phyloP scores from a whole-genome alignment of 2,888 invertebrate genomes.

The Drymonia ruficornis region DNA sequence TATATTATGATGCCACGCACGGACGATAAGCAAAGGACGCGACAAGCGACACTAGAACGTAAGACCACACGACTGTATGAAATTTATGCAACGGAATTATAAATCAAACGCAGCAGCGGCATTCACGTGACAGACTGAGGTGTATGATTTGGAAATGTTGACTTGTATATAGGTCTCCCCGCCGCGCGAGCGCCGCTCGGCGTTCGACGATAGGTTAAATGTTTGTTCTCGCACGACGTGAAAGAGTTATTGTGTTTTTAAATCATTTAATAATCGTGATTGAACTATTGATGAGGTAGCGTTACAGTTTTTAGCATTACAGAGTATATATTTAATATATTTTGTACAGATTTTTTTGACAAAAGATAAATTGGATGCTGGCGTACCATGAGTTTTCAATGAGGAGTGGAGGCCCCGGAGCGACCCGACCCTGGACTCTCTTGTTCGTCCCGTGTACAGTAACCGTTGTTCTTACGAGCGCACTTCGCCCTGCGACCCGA shows the following conservation, averaged over 20 bases:
- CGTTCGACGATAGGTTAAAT: slow-evolving; percentile 68
- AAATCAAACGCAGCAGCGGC: slow-evolving; percentile 70
- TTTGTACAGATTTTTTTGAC: slow-evolving; percentile 86
- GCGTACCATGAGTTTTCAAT: slow-evolving; percentile 84
- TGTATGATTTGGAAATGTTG: slow-evolving; percentile 76
- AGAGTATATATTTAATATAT: slow-evolving; percentile 86
- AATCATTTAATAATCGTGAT: slow-evolving; percentile 84
- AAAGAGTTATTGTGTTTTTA: slow-evolving; percentile 83
- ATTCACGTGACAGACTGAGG: slow-evolving; percentile 61
- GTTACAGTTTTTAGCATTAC: slow-evolving; percentile 85
- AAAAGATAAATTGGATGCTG: slow-evolving; percentile 85
- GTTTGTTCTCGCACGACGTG: slow-evolving; percentile 81
- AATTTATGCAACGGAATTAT: slow-evolving; percentile 76
- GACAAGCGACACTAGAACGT: slow-evolving; percentile 70
- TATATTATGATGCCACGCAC: slow-evolving; percentile 82
- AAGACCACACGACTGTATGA: slow-evolving; percentile 73
- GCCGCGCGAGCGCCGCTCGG: slow-evolving; percentile 39
- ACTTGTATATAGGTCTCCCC: slow-evolving; percentile 78
- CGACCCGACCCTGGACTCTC: slow-evolving; percentile 68
- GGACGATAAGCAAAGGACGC: slow-evolving; percentile 84
- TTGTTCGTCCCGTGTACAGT: slow-evolving; percentile 61
- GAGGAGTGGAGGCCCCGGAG: slow-evolving; percentile 76
- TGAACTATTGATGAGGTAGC: slow-evolving; percentile 83
- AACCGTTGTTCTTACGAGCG: slow-evolving; percentile 50
- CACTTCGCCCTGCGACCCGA: slow-evolving; percentile 51